Conservation (phyloP, 2,113 vertebrate species). For the Pelecanus crispus region DNA sequence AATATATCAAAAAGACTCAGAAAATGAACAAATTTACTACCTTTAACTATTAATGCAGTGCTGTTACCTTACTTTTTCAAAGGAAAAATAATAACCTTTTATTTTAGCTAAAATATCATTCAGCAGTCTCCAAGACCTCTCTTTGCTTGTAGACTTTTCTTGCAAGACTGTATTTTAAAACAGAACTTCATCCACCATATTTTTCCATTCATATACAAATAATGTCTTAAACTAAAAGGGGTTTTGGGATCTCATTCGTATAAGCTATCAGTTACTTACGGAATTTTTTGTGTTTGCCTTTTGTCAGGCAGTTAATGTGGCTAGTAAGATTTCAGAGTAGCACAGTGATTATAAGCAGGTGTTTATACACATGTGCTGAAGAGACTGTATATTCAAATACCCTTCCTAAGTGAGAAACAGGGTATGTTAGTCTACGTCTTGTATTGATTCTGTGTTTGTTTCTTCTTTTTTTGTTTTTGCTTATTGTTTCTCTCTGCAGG, state of each 20-base stretch:
- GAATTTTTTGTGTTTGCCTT: not conserved
- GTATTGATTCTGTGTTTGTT: not conserved
- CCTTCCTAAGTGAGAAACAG: not conserved
- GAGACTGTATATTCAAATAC: not conserved
- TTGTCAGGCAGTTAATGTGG: not conserved
- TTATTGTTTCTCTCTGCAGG: constrained; percentile 32
- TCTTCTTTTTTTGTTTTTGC: not conserved
- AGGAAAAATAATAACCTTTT: not conserved
- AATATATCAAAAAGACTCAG: not conserved
- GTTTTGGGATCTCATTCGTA: not conserved
- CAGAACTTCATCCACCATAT: not conserved
- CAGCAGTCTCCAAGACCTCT: not conserved
- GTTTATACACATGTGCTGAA: not conserved
- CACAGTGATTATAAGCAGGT: not conserved
- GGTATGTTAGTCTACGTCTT: not conserved
- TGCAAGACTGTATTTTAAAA: not conserved
- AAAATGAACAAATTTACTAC: not conserved
- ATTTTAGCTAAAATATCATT: not conserved
- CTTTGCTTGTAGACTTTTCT: not conserved
- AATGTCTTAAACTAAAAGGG: not conserved
- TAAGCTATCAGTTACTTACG: not conserved
- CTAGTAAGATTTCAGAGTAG: not conserved
- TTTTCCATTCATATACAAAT: not conserved
- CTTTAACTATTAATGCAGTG: not conserved
- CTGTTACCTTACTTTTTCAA: not conserved